Base-by-base conservation (phyloP, 2,113 vertebrate species). In the Sciurus niger region DNA sequence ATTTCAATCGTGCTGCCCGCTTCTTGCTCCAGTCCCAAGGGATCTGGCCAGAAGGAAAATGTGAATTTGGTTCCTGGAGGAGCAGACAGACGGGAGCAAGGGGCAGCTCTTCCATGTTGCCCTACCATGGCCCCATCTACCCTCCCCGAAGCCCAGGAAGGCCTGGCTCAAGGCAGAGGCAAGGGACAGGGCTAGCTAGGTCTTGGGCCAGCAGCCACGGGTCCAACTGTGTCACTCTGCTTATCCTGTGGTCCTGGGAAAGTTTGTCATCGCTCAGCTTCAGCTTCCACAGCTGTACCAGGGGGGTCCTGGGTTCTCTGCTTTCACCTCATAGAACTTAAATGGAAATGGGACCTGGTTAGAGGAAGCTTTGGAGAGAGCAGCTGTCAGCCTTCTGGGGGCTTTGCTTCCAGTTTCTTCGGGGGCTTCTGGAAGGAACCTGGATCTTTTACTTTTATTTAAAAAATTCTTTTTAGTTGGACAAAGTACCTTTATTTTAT, bases 361-460 rank as follows among this genome's bases (percentile, higher is more conserved):
- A 40, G 46, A 51, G 43, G 8, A 67, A 24, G 40, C 78, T 68
- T 32, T 13, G 73, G 34, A 28, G 55, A 12, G 34, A 55, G 43
- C 65, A 22, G 2, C 78, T 1, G 24, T 1, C 0, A 16, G 11
- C 68, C 34, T 43, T 53, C 51, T 1, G 1, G 32, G 30, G 0
- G 2, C 32, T 55, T 46, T 53, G 60, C 37, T 17, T 13, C 37
- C 12, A 24, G 43, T 60, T 87, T 43, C 43, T 70, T 46, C 58
- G 20, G 37, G 30, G 24, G 4, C 46, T 83, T 79, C 70, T 51
- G 37, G 63, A 84, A 58, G 70, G 82, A 87, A 78, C 79, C 55
- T 89, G 68, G 53, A 18, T 58, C 55, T 58, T 24, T 58, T 58
- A 58, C 40, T 40, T 58, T 58, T 58, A 58, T 58, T 58, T 40